Conservation (phyloP, 2,797 vertebrate genomes). For the Betta splendens region DNA sequence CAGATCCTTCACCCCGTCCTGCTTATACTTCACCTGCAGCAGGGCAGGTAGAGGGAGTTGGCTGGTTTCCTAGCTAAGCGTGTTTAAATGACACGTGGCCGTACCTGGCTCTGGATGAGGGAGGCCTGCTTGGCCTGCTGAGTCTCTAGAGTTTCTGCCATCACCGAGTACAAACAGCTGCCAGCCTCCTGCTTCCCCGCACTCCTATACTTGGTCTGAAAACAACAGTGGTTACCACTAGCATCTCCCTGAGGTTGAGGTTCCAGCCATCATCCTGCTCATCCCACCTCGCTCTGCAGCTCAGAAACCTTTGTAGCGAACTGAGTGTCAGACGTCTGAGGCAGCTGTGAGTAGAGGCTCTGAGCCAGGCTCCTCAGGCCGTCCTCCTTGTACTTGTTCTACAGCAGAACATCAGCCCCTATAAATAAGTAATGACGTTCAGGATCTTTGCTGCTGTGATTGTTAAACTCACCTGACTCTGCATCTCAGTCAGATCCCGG, state of each 20-base stretch:
- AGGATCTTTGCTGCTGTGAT: no score
- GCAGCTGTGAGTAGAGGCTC: slow-evolving; percentile 87
- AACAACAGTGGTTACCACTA: no score
- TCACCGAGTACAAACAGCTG: slow-evolving; percentile 84
- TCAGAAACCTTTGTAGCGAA: slow-evolving; percentile 34
- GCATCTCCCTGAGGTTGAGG: no score
- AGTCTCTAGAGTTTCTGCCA: slow-evolving; percentile 89
- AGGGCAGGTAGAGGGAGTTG: background rate
- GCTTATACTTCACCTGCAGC: slow-evolving; percentile 87
- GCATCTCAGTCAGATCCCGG: slow-evolving; percentile 56
- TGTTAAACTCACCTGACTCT: slow-evolving; percentile 74
- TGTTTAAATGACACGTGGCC: no score
- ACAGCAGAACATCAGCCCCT: no score
- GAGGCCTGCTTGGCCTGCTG: slow-evolving; percentile 86
- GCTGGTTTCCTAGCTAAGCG: no score
- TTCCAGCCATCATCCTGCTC: no score
- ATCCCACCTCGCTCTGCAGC: slow-evolving; percentile 69
- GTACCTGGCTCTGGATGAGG: slow-evolving; percentile 90
- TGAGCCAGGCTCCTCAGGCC: slow-evolving; percentile 79
- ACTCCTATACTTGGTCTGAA: slow-evolving; percentile 86
- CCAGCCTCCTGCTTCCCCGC: slow-evolving; percentile 76
- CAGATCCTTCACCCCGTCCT: slow-evolving; percentile 56
- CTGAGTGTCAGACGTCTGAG: slow-evolving; percentile 85
- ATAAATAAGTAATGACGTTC: no score
- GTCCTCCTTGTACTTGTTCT: slow-evolving; percentile 88